Percentiles rank a stretch among this genome's conserved stretches.
phyloP scores from a whole-genome alignment of 1,140 invertebrate genomes.

The Drosophila yakuba region DNA sequence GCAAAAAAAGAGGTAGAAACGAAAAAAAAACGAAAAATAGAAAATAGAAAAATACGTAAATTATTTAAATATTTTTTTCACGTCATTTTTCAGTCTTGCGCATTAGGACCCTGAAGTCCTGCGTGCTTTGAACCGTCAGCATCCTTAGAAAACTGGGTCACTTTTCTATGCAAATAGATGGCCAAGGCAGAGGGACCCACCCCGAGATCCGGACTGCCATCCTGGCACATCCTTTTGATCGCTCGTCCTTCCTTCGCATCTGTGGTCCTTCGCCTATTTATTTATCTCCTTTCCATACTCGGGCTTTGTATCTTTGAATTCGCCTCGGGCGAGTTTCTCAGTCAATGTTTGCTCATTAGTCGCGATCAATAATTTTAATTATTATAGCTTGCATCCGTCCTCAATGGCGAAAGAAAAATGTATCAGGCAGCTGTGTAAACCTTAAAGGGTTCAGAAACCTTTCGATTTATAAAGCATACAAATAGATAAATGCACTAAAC shows the following conservation, averaged over 20 bases:
- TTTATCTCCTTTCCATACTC: constrained; percentile 67
- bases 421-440: constrained; percentile 12
- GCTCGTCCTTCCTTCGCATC: not conserved
- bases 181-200: constrained; percentile 32
- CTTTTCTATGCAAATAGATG: constrained; percentile 13
- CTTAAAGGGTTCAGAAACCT: not conserved
- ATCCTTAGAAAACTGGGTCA: constrained; percentile 25
- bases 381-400: constrained; percentile 48
- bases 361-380: constrained; percentile 74
- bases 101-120: constrained; percentile 19
- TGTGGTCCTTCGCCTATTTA: constrained; percentile 38
- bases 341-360: constrained; percentile 81
- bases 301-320: constrained; percentile 50
- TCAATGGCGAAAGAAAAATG: not conserved
- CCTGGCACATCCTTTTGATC: constrained; percentile 2
- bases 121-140: not conserved
- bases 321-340: constrained; percentile 35
- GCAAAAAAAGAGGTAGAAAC: constrained; percentile 28
- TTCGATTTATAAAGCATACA: not conserved
- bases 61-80: constrained; percentile 38
- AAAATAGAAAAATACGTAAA: constrained; percentile 53
- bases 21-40: constrained; percentile 30
- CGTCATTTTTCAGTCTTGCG: constrained; percentile 13
- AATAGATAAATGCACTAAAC: not conserved
- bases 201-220: constrained; percentile 8